A percentile compares a stretch with the other conserved stretches of the same genome.
Conservation (phyloP, 2,113 vertebrate species). For the Toxotes chatareus region DNA sequence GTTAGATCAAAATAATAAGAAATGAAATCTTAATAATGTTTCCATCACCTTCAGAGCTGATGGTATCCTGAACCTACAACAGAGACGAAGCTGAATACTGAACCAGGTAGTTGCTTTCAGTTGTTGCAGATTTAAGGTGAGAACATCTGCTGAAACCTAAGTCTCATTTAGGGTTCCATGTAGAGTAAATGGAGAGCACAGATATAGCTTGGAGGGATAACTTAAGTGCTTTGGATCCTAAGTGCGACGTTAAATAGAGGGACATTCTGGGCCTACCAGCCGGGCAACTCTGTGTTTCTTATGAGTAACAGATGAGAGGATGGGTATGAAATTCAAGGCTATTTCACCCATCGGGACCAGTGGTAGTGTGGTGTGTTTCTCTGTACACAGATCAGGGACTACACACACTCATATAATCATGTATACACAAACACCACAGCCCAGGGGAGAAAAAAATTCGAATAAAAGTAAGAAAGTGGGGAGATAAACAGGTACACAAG, state of each 20-base stretch:
- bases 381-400: constrained; percentile 26
- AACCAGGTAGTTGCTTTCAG: neutral
- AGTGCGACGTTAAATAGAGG: constrained; percentile 30
- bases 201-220: constrained; percentile 15
- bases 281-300: neutral
- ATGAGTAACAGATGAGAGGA: constrained; percentile 24
- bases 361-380: neutral
- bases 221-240: constrained; percentile 46
- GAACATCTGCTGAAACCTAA: neutral
- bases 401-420: constrained; percentile 25
- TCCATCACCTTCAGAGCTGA: neutral
- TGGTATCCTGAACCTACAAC: neutral
- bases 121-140: neutral
- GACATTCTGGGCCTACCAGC: neutral
- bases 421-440: constrained; percentile 29
- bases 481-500: constrained; percentile 32
- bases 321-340: constrained; percentile 27
- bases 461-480: constrained; percentile 16
- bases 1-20: constrained; percentile 16
- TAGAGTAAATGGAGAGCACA: neutral
- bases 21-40: constrained; percentile 18
- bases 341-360: constrained; percentile 8
- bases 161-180: neutral
- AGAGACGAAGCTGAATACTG: neutral
- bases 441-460: neutral